Evolutionary conservation across 2,888 invertebrate species (phyloP), one percentile per base, ranked within the genome.

Genomic region (Microctonus aethiopoides): DNA sequence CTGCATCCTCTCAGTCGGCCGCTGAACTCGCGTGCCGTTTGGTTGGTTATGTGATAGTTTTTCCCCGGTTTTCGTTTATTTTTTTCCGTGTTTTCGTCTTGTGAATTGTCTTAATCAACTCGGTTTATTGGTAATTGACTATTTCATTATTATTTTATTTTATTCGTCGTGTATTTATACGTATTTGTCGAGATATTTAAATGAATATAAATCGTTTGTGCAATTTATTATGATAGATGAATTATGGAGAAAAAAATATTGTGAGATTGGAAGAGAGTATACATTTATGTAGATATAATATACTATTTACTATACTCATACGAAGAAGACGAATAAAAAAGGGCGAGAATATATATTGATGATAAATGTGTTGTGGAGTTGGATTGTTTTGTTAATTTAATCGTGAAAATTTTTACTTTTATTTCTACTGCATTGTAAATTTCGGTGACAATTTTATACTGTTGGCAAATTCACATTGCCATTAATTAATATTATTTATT

Each of bases 11-110:
- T 76, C 76, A 76, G 76, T 76, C 86, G 86, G 86, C 85, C 86
- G 86, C 85, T 86, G 86, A 86, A 86, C 86, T 83, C 86, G 86
- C 85, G 84, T 79, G 84, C 81, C 77, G 81, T 81, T 75, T 77
- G 76, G 75, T 80, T 69, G 74, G 67, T 39, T 73, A 69, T 67
- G 64, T 66, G 52, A 68, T 70, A 7, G 1, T 46, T n/a, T 46
- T n/a, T 16, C 46, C n/a, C n/a, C n/a, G n/a, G 16, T 16, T 46
- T 46, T 46, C 46, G 16, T 69, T 70, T 57, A 66, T 62, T 72
- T 70, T 67, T 41, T 61, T 51, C 39, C 46, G 63, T 59, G 68
- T 36, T 29, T 56, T 39, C 65, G 7, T 46, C 61, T 60, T 59
- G 52, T 29, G 39, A 56, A 70, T 62, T 54, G 51, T 57, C 11